phyloP scores from a whole-genome alignment of 2,113 vertebrate genomes.

The Malurus alboscapulatus region DNA sequence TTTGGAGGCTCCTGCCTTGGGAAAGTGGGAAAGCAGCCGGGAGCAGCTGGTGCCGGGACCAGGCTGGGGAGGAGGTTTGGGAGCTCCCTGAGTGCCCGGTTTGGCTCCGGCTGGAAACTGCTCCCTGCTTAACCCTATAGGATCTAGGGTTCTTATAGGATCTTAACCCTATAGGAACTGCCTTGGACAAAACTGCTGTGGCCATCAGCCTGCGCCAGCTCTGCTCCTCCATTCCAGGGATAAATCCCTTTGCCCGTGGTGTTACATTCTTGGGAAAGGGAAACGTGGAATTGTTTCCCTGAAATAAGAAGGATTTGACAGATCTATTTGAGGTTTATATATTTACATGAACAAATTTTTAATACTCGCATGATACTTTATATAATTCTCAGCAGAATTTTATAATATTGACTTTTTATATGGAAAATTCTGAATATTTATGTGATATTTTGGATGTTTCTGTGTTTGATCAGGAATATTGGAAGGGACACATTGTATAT shows the following conservation, averaged over 20 bases:
- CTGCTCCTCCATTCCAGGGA: neutral
- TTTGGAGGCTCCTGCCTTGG: neutral
- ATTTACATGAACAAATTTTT: neutral
- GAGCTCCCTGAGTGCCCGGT: neutral
- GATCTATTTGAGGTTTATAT: neutral
- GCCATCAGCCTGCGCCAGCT: rapidly evolving
- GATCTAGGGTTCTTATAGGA: no score
- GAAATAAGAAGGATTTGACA: neutral
- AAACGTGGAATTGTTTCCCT: neutral
- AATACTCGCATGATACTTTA: neutral
- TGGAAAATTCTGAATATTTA: neutral
- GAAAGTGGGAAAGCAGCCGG: constrained; percentile 14
- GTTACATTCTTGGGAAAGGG: neutral
- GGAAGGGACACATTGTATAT: neutral
- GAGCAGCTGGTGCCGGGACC: neutral
- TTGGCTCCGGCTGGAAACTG: neutral
- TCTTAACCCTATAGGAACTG: neutral
- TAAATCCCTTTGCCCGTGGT: neutral
- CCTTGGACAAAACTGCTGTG: neutral
- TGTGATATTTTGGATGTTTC: neutral
- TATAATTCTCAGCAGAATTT: neutral
- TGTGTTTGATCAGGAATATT: neutral
- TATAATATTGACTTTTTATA: neutral
- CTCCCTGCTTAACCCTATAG: no score
- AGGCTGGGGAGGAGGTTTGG: neutral